Percentiles rank a stretch among this genome's conserved stretches.
phyloP scores from a whole-genome alignment of 2,113 vertebrate species.

The Hemicordylus capensis region DNA sequence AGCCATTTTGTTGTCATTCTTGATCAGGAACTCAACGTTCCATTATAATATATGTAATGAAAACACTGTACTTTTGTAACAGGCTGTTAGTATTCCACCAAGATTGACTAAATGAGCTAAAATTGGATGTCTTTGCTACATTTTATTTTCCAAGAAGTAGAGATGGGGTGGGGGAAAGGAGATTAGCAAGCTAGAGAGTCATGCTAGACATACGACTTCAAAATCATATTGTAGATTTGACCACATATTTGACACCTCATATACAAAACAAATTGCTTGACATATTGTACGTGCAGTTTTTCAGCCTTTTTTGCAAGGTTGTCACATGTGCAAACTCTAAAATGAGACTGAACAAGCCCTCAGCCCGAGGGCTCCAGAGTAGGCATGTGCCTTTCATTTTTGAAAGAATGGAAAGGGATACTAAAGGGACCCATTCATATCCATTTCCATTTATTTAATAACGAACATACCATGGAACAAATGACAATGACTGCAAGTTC shows the following conservation, averaged over 20 bases:
- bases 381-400: not conserved
- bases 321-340: not conserved
- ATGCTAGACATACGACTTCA: constrained; percentile 34
- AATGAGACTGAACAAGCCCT: not conserved
- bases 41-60: constrained; percentile 40
- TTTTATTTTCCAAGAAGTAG: constrained; percentile 7
- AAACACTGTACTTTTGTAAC: constrained; percentile 29
- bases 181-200: not conserved
- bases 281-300: constrained; percentile 31
- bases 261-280: constrained; percentile 44
- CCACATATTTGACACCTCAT: constrained; percentile 3
- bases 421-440: too few relatives aligned
- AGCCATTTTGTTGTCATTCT: constrained; percentile 54
- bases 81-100: constrained; percentile 6
- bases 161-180: constrained; percentile 23
- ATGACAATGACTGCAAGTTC: too few relatives aligned
- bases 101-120: constrained; percentile 34
- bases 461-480: too few relatives aligned
- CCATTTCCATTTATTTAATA: too few relatives aligned
- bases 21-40: constrained; percentile 49
- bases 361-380: not conserved
- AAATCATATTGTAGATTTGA: constrained; percentile 36
- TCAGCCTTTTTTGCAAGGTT: not conserved
- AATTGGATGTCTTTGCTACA: constrained; percentile 9
- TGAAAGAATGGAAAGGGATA: too few relatives aligned